A percentile compares a stretch with the other conserved stretches of the same genome.
Evolutionary conservation across 2,797 vertebrate species (phyloP).

Genomic region (Malurus leucopterus): DNA sequence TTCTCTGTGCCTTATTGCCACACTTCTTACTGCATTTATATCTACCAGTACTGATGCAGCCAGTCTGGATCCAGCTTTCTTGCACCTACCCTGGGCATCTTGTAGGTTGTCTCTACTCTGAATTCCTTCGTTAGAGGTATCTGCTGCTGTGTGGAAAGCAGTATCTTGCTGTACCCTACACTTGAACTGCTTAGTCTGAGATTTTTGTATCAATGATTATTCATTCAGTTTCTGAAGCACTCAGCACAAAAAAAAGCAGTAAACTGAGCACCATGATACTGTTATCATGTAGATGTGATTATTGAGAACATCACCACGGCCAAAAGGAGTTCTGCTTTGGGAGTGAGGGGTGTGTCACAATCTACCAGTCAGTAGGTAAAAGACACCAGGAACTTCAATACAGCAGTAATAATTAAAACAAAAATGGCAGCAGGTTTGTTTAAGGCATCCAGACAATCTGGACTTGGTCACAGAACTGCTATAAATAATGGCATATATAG

Average conservation of each 20-base stretch:
- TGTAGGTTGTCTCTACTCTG: background rate
- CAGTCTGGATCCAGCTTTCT: background rate
- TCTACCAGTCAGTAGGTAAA: background rate
- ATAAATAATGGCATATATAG: background rate
- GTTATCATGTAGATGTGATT: background rate
- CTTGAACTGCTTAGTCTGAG: background rate
- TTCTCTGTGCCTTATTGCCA: background rate
- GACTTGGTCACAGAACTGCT: background rate
- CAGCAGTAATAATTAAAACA: background rate
- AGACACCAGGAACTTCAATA: background rate
- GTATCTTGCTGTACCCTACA: background rate
- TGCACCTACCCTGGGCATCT: background rate
- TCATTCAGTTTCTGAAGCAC: background rate
- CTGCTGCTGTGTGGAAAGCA: background rate
- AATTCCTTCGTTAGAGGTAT: background rate
- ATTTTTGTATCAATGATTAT: background rate
- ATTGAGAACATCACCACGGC: background rate
- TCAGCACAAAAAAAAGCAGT: background rate
- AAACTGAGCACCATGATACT: background rate
- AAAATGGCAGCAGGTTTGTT: background rate
- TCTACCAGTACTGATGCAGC: background rate
- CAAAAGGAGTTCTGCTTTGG: background rate
- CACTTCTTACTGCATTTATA: background rate
- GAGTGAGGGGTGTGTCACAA: background rate
- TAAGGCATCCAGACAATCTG: background rate